phyloP scores from a whole-genome alignment of 2,797 vertebrate species.

The Margarornis squamiger region DNA sequence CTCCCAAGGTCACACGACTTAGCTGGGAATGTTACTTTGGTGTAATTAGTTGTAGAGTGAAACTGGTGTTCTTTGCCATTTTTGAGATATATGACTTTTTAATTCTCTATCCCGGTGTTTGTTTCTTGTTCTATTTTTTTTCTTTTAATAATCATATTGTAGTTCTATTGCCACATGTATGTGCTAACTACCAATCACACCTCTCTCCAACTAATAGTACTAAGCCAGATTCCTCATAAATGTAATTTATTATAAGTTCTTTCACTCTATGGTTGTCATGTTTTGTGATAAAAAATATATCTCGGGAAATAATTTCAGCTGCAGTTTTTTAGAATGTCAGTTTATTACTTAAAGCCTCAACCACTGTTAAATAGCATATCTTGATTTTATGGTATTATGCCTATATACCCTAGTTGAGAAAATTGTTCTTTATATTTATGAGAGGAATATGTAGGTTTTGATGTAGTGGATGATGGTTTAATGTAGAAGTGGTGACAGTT shows the following conservation, averaged over 20 bases:
- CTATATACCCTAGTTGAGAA: neutral
- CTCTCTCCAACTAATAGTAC: neutral
- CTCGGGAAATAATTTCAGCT: conserved; percentile 24
- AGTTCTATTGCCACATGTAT: neutral
- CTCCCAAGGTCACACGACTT: neutral
- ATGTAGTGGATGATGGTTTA: conserved; percentile 27
- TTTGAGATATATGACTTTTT: neutral
- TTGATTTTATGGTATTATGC: conserved; percentile 20
- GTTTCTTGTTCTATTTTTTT: neutral
- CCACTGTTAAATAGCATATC: neutral
- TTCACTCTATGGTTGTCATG: neutral
- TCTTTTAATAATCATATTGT: neutral
- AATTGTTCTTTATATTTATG: conserved; percentile 1
- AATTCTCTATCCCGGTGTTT: neutral
- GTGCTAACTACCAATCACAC: neutral
- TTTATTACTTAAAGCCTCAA: conserved; percentile 28
- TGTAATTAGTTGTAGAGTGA: neutral
- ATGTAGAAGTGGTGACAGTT: conserved; percentile 26
- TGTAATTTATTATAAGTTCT: conserved; percentile 18
- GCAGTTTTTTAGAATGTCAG: neutral
- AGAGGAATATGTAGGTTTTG: neutral
- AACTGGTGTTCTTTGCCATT: neutral
- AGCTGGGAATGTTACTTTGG: neutral
- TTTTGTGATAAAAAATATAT: conserved; percentile 32
- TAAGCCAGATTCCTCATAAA: neutral